Percentiles rank a stretch among this genome's conserved stretches.
Conservation (phyloP, 2,113 vertebrate genomes). For the Muntiacus reevesi region DNA sequence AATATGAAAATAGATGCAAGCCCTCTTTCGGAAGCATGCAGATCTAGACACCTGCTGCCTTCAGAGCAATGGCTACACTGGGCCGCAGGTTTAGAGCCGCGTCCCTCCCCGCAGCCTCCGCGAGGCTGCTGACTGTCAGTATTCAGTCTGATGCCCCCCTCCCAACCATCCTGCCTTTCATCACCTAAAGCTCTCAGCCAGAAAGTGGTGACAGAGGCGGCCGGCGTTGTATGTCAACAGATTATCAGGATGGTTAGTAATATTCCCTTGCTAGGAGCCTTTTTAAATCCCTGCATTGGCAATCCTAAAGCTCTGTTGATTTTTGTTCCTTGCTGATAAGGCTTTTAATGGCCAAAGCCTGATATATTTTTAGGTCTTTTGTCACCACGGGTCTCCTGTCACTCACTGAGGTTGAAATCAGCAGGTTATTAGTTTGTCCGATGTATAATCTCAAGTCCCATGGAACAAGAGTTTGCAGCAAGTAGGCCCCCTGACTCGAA, state of each 20-base stretch:
- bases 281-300: slow-evolving; percentile 71
- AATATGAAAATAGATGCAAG: background rate
- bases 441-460: slow-evolving; percentile 68
- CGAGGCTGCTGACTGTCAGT: background rate
- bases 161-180: slow-evolving; percentile 55
- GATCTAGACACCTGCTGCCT: slow-evolving; percentile 11
- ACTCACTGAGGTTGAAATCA: slow-evolving; percentile 70
- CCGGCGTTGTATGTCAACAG: slow-evolving; percentile 65
- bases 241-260: slow-evolving; percentile 72
- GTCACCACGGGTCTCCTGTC: slow-evolving; percentile 68
- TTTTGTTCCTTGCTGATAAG: slow-evolving; percentile 74
- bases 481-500: slow-evolving; percentile 50
- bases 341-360: slow-evolving; percentile 72
- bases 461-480: slow-evolving; percentile 54
- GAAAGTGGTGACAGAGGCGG: slow-evolving; percentile 60
- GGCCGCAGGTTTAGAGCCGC: background rate
- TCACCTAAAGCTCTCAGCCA: slow-evolving; percentile 65
- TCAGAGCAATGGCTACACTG: background rate
- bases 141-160: background rate
- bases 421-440: slow-evolving; percentile 68
- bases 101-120: background rate
- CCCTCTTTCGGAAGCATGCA: background rate
- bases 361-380: slow-evolving; percentile 74
- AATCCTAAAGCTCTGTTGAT: slow-evolving; percentile 73
- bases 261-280: slow-evolving; percentile 68